Evolutionary conservation across 2,888 invertebrate species (phyloP).

Genomic region (Drosophila vallismaia): DNA sequence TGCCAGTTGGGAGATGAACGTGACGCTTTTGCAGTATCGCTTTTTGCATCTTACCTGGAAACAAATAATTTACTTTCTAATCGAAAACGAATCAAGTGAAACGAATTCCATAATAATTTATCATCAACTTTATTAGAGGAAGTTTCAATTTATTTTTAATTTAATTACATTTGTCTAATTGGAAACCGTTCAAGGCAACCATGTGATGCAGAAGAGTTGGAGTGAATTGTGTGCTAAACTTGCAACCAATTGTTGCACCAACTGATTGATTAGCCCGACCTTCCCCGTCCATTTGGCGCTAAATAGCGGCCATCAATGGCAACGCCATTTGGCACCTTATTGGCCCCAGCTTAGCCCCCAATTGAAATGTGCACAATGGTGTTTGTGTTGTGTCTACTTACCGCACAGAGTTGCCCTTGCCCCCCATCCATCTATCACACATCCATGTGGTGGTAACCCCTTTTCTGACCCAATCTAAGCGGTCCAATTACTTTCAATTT

Average conservation of each 20-base stretch:
- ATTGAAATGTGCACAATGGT: neutral
- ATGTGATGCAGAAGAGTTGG: constrained; percentile 1
- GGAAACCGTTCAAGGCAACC: neutral
- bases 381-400: constrained; percentile 4
- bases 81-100: neutral
- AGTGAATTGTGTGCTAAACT: neutral
- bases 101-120: neutral
- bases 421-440: neutral
- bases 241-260: constrained; percentile 41
- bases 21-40: constrained; percentile 1
- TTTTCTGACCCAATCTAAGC: constrained; percentile 46
- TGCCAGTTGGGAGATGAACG: constrained; percentile 4
- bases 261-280: constrained; percentile 26
- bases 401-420: no score
- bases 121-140: no score
- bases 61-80: neutral
- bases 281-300: constrained; percentile 27
- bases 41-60: neutral
- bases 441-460: neutral
- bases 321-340: constrained; percentile 37
- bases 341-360: constrained; percentile 21
- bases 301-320: constrained; percentile 36
- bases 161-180: constrained; percentile 4
- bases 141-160: no score
- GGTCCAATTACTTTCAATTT: constrained; percentile 76